Evolutionary conservation across 2,113 vertebrate species (phyloP), one percentile per base, ranked within the genome.

Genomic region (Macquaria australasica): DNA sequence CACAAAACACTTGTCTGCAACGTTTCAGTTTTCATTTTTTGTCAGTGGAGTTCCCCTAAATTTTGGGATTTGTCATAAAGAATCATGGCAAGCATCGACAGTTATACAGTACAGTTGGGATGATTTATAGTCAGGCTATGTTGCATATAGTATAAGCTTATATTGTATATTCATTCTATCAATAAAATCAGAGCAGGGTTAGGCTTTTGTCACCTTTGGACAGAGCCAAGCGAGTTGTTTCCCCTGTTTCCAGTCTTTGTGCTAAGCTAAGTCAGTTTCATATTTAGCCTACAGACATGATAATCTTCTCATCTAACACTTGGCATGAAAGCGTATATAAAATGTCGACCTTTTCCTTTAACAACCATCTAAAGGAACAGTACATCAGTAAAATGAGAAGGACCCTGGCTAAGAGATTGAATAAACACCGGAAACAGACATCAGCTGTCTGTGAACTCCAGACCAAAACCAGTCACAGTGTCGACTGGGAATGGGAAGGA

Each of bases 11-110:
- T 48, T 48, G 15, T 48, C 14, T 48, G 3, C 14, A 1, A 8
- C 43, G 20, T 86, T 84, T 82, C 81, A 34, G 14, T 71, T 81
- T 7, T 28, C 1, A 10, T 14, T n/a, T 18, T 55, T 67, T 59
- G n/a, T 48, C 39, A 50, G 14, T 53, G 60, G 78, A 82, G 20
- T 87, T 77, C 67, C 81, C 84, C 68, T 53, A 8, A 68, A 59
- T 25, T 41, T 50, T 66, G 18, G 8, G 4, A 31, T 50, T 63
- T 23, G 6, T 45, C 34, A 63, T 8, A 63, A 21, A 15, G 31
- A 28, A 37, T 45, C 4, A 31, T 21, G 21, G 28, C 28, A 6
- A 34, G 48, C 14, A 62, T n/a, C 4, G 48, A 25, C 41, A 11
- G 25, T 28, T 11, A 23, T 37, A 23, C 51, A 37, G 10, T 20